Conservation (phyloP, 2,113 vertebrate species). For the Muntiacus muntjak region DNA sequence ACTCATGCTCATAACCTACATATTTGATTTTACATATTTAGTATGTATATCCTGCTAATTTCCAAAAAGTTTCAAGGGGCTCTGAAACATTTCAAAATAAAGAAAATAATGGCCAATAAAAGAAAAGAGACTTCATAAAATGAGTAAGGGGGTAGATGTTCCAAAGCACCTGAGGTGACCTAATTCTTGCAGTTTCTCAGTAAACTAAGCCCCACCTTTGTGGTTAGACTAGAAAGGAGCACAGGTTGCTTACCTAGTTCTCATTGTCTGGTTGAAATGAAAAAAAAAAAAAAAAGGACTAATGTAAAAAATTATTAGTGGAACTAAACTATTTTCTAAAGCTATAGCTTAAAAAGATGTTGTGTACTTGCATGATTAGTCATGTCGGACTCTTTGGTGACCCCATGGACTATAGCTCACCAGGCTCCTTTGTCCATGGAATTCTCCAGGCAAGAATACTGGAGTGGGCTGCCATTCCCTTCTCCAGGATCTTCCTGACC, state of each 20-base stretch:
- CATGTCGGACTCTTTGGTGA: neutral
- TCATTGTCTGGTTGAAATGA: neutral
- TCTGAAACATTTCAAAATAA: neutral
- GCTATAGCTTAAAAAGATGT: neutral
- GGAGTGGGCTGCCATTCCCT: neutral
- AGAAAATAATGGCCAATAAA: neutral
- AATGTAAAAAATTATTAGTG: neutral
- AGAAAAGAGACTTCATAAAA: slow-evolving; percentile 2
- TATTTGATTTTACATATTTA: neutral
- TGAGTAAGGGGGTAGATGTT: neutral
- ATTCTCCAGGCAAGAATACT: neutral
- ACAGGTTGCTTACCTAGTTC: neutral
- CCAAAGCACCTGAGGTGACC: neutral
- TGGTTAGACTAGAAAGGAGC: neutral
- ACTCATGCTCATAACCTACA: neutral
- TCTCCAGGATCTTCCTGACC: neutral
- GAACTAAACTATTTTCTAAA: neutral
- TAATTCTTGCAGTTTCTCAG: neutral
- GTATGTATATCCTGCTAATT: neutral
- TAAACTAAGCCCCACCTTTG: neutral
- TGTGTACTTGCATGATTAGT: neutral
- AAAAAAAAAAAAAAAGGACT: neutral
- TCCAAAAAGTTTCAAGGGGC: neutral
- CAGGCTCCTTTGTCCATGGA: neutral
- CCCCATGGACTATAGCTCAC: neutral